A percentile compares a stretch with the other conserved stretches of the same genome.
These are phyloP conservation scores for Parasteatoda lunata DNA, from an alignment of 2,888 invertebrate species.

Conservation along the genomic window DNA sequence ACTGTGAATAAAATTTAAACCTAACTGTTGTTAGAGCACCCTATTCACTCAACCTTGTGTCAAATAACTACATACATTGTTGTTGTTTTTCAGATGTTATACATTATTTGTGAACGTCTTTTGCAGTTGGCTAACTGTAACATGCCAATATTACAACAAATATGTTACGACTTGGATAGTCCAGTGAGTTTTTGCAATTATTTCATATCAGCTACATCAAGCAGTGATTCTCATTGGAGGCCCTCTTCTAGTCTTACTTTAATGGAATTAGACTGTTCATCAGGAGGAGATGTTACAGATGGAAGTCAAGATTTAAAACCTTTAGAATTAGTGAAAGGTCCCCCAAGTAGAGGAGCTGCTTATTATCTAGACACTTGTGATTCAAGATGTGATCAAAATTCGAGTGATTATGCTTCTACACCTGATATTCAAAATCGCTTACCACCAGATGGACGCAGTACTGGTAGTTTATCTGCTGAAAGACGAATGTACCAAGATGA, in stretches of 20 bases:
- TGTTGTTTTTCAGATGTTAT: conserved; percentile 81
- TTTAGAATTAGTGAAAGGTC: conserved; percentile 36
- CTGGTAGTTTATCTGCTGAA: conserved; percentile 61
- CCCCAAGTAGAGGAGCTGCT: conserved; percentile 57
- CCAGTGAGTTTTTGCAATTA: conserved; percentile 68
- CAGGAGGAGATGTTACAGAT: conserved; percentile 45
- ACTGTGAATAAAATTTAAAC: neutral
- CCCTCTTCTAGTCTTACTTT: conserved; percentile 61
- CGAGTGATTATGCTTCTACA: conserved; percentile 54
- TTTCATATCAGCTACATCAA: conserved; percentile 67
- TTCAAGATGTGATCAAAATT: conserved; percentile 62
- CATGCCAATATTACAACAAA: conserved; percentile 55
- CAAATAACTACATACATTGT: no score
- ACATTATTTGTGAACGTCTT: conserved; percentile 84
- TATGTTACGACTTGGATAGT: conserved; percentile 68
- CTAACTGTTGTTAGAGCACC: neutral
- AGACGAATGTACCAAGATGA: conserved; percentile 59
- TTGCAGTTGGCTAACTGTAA: conserved; percentile 60
- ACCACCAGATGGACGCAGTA: conserved; percentile 63
- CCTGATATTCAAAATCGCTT: conserved; percentile 63
- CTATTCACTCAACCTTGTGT: neutral
- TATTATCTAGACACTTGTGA: conserved; percentile 63
- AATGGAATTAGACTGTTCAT: conserved; percentile 59
- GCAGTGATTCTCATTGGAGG: conserved; percentile 57
- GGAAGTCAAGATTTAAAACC: conserved; percentile 48